Evolutionary conservation across 2,888 invertebrate species (phyloP), one percentile per base, ranked within the genome.

Genomic region (Mycalesis mineus): DNA sequence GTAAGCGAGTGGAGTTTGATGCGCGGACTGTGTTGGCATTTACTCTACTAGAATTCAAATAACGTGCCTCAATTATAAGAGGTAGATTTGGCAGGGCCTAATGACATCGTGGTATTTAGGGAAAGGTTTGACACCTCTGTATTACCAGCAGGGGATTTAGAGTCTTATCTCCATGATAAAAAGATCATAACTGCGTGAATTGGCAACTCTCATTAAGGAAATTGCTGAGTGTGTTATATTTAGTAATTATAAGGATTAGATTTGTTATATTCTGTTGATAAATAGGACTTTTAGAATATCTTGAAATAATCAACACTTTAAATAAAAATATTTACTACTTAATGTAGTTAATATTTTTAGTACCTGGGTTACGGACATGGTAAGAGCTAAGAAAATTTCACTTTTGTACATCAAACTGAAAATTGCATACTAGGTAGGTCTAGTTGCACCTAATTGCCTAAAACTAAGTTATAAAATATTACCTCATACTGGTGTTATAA

Each of bases 51-150:
- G 56, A 61, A 61, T 61, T 61, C 61, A 59, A 61, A 61, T 57
- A 61, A 57, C 60, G 60, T 44, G 40, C 55, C 54, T 52, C 58
- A 62, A 64, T 64, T 64, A 64, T 60, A 58, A 60, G 57, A 58
- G 62, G 56, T 57, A 53, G 37, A 54, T 55, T 44, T 47, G 55
- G 49, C 45, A 55, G 61, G 57, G 49, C 50, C 60, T 64, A 64
- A 65, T 60, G 65, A 62, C 55, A 52, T 42, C 52, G 54, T 50
- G 63, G 64, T 57, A 61, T 65, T 62, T 55, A 47, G 13, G 54
- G 49, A 17, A 54, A 44, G 50, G 56, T 61, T 58, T 58, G 56
- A 58, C 56, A 61, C 51, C 55, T 45, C n/a, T 41, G 14, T 37
- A 17, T 22, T 14, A 5, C 29, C 31, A 36, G 17, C 49, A 37